Percentiles rank a stretch among this genome's conserved stretches.
Evolutionary conservation across 2,888 invertebrate genomes (phyloP).

Genomic region (Pammene fasciana): DNA sequence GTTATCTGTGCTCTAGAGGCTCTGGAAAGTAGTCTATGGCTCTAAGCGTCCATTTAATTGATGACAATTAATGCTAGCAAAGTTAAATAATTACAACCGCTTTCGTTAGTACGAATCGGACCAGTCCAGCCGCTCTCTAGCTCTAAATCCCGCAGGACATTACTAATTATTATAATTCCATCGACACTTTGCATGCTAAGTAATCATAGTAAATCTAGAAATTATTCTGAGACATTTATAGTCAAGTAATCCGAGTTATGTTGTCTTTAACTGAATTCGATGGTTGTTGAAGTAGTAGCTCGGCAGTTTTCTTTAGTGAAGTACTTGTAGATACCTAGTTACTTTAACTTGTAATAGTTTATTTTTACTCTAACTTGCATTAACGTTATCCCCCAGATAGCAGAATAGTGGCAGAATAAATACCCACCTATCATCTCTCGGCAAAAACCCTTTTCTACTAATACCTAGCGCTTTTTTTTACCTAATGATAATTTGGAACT

Average conservation of each 20-base stretch:
- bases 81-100: conserved; percentile 22
- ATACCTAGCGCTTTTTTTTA: too few species aligned
- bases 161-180: conserved; percentile 27
- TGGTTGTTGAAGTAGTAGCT: not conserved
- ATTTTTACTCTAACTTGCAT: too few species aligned
- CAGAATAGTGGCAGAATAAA: too few species aligned
- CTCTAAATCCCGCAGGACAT: conserved; percentile 26
- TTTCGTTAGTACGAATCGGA: conserved; percentile 18
- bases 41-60: conserved; percentile 22
- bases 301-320: not conserved
- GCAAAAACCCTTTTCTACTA: too few species aligned
- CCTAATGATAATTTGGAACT: too few species aligned
- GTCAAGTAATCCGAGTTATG: conserved; percentile 8
- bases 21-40: not conserved
- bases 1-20: too few species aligned
- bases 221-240: conserved; percentile 17
- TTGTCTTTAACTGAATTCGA: not conserved
- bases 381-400: too few species aligned
- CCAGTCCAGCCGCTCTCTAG: conserved; percentile 29
- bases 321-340: not conserved
- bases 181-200: conserved; percentile 24
- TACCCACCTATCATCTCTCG: too few species aligned
- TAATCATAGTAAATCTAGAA: conserved; percentile 26
- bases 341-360: too few species aligned
- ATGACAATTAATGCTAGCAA: conserved; percentile 33